Evolutionary conservation across 2,113 vertebrate genomes (phyloP).

Genomic region (Lasiurus borealis): DNA sequence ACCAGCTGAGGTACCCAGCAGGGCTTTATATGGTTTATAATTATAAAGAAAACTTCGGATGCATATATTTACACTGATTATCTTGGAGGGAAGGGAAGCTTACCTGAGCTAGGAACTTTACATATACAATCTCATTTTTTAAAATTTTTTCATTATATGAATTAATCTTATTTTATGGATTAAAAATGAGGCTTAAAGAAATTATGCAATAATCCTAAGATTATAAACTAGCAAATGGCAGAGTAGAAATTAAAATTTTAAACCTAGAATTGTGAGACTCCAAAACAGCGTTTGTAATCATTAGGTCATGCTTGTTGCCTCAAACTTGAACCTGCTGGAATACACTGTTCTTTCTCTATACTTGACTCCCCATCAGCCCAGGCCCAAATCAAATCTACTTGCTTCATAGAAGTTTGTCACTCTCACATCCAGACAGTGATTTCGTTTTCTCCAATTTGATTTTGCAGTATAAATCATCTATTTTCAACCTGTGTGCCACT

Average conservation of each 20-base stretch:
- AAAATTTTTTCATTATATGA: not conserved
- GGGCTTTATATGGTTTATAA: not conserved
- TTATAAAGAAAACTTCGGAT: not conserved
- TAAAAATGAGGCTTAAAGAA: conserved; percentile 49
- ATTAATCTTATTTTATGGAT: conserved; percentile 42
- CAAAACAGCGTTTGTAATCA: not conserved
- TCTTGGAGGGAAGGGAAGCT: not conserved
- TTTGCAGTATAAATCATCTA: not conserved
- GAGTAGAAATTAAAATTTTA: not conserved
- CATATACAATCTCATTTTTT: not conserved
- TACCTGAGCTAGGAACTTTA: not conserved
- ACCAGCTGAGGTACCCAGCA: not conserved
- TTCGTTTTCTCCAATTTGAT: not conserved
- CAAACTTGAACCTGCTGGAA: not conserved
- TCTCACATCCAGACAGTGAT: not conserved
- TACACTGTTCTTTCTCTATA: not conserved
- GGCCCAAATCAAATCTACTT: not conserved
- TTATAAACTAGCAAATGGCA: not conserved
- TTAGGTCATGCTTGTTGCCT: not conserved
- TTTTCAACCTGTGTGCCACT: not conserved
- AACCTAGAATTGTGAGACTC: not conserved
- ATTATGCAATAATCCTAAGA: not conserved
- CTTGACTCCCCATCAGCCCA: rapidly evolving
- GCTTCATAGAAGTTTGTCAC: not conserved
- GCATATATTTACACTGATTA: not conserved